phyloP scores from a whole-genome alignment of 2,113 vertebrate genomes.

The Eubucco bourcierii region DNA sequence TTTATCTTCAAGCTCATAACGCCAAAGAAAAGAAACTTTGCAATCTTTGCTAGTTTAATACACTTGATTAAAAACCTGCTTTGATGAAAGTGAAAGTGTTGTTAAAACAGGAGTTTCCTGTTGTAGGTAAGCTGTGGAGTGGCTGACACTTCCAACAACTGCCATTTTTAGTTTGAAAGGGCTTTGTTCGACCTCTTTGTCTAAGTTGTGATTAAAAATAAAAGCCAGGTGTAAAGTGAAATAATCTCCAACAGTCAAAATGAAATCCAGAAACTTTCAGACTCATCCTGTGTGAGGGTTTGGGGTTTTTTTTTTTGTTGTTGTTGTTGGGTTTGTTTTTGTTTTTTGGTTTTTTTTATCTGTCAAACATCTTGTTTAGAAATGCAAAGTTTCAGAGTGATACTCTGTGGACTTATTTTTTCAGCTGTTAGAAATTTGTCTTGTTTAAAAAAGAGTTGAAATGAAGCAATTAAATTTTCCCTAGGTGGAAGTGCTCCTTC shows the following conservation, averaged over 20 bases:
- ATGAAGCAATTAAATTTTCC: background rate
- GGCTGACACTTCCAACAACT: rapidly evolving
- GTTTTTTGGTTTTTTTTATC: too few species aligned
- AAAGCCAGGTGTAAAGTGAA: background rate
- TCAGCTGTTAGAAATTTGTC: too few species aligned
- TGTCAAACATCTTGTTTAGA: background rate
- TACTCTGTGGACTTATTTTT: background rate
- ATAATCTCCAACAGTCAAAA: background rate
- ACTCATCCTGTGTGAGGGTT: background rate
- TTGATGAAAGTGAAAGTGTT: background rate
- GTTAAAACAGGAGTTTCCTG: background rate
- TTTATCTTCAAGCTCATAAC: rapidly evolving
- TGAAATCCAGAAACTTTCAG: background rate
- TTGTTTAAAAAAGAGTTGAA: background rate
- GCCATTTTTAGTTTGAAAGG: background rate
- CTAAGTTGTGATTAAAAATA: background rate
- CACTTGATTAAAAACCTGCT: background rate
- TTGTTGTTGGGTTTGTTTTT: too few species aligned
- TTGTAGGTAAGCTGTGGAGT: background rate
- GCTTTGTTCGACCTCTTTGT: background rate
- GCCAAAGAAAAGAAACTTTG: background rate
- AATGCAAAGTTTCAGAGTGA: background rate
- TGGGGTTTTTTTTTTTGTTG: too few species aligned
- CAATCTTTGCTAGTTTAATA: background rate
- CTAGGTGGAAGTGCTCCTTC: background rate